Evolutionary conservation across 2,888 invertebrate genomes (phyloP), one percentile per base, ranked within the genome.

Genomic region (Campoplex capitator): DNA sequence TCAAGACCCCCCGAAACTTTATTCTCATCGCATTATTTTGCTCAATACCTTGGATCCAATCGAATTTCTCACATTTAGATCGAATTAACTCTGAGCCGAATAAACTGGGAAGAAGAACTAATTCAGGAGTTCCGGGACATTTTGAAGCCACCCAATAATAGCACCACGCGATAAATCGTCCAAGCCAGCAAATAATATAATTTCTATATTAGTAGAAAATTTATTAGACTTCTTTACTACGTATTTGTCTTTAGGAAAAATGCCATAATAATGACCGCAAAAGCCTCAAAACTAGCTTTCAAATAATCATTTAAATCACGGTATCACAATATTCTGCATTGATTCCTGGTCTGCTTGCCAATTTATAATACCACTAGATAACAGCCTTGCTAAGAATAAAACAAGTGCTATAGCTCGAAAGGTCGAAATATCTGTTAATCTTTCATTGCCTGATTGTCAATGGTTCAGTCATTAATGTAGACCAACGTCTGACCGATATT

Each of bases 11-110:
- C 58, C 76, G 83, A 16, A 67, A 48, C 32, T 56, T 23, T 32
- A 83, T 76, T 62, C 76, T 32, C 56, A 48, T 16, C 13, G 32
- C 32, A 82, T 45, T 42, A 75, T 68, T 75, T 75, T 62, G n/a
- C 56, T 9, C 3, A 75, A 32, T 18, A 73, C 35, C 48, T 75
- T 56, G 67, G 67, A 67, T 28, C 8, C 56, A 76, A 76, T 62
- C 58, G 62, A 62, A 62, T 76, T 83, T 38, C 48, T 83, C 45
- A 70, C 68, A 82, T 48, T 32, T 74, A 23, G 73, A 68, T 48
- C 16, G 48, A 48, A 48, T 16, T 48, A 16, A 48, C 16, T 2
- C 45, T 16, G 42, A 81, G 35, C 70, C 51, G 75, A 70, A 42
- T 68, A 13, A 51, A 18, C 51, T 48, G 54, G 28, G 16, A 18